Base-by-base conservation (phyloP, 2,888 invertebrate species). In the Phyto melanocephala region DNA sequence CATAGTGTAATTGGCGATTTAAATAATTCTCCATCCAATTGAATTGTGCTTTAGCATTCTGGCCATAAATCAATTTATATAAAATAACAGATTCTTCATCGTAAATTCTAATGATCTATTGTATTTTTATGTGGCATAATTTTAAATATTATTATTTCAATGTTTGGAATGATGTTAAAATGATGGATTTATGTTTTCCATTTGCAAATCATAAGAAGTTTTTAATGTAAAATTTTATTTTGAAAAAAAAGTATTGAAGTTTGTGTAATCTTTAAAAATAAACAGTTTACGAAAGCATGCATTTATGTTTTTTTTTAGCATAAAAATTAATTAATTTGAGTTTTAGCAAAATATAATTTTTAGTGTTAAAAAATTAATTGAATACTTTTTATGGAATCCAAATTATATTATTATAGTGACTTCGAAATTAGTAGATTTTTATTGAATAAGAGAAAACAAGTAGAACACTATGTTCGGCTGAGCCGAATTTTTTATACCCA, bases 1-100 rank as follows among this genome's bases (percentile, higher is more conserved):
- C 11, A 17, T 5, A 17, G 8, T 35, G n/a, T 10, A 17, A 5
- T 33, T 35, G 10, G 56, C n/a, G 6, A 56, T 3, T 17, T 33
- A 56, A 40, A 24, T 6, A n/a, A 4, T n/a, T 17, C n/a, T 15
- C 10, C n/a, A 24, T 20, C 40, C n/a, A 45, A 33, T 33, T 22
- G 20, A 65, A 35, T 37, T 58, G 11, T n/a, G 24, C 24, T 24
- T 22, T 2, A n/a, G 11, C 28, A 4, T 11, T 11, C 5, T 63
- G 15, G 15, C 17, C 45, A 68, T 68, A 68, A 68, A 68, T 68
- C 68, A 68, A 40, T 54, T 68, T 67, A 8, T 47, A 37, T 63
- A 33, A n/a, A 8, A 13, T 40, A 22, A 13, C 1, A 68, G 37
- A 52, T 22, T 20, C 52, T 40, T 52, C 40, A 40, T 54, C 37